Percentiles rank a stretch among this genome's conserved stretches.
phyloP scores from a whole-genome alignment of 2,888 invertebrate species.

The Dendrolimus pini region DNA sequence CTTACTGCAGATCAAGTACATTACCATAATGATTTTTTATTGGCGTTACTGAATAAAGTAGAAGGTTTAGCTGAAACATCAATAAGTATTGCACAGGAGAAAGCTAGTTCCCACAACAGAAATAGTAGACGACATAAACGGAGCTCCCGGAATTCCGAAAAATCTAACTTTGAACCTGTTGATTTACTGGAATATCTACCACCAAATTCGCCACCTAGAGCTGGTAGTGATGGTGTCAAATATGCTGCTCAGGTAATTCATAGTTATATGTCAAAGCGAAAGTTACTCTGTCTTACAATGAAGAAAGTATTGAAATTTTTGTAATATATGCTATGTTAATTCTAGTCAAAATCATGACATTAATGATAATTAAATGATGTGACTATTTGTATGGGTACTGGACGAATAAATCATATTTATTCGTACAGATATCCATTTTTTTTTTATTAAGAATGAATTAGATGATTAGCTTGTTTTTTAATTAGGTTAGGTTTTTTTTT shows the following conservation, averaged over 20 bases:
- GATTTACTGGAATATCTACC: constrained; percentile 78
- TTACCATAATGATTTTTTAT: constrained; percentile 89
- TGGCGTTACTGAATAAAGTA: constrained; percentile 88
- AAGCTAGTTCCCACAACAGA: constrained; percentile 53
- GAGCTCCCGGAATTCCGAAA: constrained; percentile 74
- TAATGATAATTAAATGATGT: too few relatives aligned
- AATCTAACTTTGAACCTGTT: constrained; percentile 77
- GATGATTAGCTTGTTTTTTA: too few relatives aligned
- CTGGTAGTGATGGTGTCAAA: constrained; percentile 68
- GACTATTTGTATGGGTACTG: too few relatives aligned
- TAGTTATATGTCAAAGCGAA: background rate
- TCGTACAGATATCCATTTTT: too few relatives aligned
- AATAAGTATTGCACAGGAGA: constrained; percentile 57
- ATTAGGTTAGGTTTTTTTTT: too few relatives aligned
- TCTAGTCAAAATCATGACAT: too few relatives aligned
- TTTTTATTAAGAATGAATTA: too few relatives aligned
- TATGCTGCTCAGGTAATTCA: constrained; percentile 60
- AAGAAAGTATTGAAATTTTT: too few relatives aligned
- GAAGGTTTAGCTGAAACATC: constrained; percentile 66
- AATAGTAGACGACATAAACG: constrained; percentile 71
- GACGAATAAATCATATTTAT: too few relatives aligned
- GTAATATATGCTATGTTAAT: too few relatives aligned
- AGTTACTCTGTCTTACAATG: too few relatives aligned
- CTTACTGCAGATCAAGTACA: constrained; percentile 84
- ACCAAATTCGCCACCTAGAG: constrained; percentile 70